These are phyloP conservation scores for Ploceus nigricollis DNA, from an alignment of 2,113 vertebrate species.

Conservation along the genomic window DNA sequence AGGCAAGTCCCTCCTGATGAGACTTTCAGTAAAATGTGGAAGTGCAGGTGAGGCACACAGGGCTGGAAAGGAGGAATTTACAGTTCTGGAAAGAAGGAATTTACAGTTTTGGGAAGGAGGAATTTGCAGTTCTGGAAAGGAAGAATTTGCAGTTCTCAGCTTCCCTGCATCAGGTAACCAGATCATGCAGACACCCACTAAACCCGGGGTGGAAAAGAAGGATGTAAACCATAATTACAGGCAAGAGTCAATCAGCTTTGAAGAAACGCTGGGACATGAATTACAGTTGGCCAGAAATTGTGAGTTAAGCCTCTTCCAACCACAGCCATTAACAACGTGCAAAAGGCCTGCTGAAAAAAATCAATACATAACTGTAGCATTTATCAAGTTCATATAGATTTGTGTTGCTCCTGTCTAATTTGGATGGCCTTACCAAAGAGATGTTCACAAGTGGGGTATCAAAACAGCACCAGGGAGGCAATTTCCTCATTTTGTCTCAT, in stretches of 20 bases:
- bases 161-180: neutral
- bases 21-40: neutral
- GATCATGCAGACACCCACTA: neutral
- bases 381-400: slow-evolving; percentile 49
- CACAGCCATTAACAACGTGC: neutral
- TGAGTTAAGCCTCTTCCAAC: slow-evolving; percentile 15
- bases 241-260: neutral
- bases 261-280: neutral
- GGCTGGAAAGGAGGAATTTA: neutral
- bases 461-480: slow-evolving; percentile 17
- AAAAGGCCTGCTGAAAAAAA: slow-evolving; percentile 27
- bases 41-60: neutral
- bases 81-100: neutral
- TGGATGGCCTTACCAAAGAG: neutral
- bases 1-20: neutral
- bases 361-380: slow-evolving; percentile 38
- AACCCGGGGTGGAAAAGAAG: neutral
- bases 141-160: neutral
- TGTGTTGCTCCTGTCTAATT: slow-evolving; percentile 8
- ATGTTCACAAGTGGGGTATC: neutral
- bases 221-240: neutral
- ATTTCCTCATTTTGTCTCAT: slow-evolving; percentile 21
- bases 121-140: neutral
- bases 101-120: neutral
- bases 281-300: slow-evolving; percentile 5